Conservation (phyloP, 2,113 vertebrate genomes). For the Ahaetulla prasina region DNA sequence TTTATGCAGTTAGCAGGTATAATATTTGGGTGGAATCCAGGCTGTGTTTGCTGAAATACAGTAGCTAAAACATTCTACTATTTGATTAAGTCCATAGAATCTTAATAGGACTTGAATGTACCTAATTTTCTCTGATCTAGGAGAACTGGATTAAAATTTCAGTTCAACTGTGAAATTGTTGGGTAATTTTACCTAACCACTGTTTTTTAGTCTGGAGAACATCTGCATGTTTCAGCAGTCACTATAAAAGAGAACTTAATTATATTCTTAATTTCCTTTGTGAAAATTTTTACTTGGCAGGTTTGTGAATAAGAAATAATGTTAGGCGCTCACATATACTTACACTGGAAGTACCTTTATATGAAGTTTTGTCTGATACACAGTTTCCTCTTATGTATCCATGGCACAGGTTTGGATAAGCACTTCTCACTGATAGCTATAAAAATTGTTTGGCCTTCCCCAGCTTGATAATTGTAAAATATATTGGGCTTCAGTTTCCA, state of each 20-base stretch:
- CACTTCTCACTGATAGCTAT: not conserved
- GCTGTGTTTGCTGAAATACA: not conserved
- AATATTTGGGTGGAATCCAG: constrained; percentile 2
- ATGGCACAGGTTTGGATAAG: not conserved
- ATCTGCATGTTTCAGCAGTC: not conserved
- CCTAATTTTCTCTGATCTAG: not conserved
- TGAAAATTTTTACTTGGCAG: not conserved
- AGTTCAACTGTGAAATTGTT: not conserved
- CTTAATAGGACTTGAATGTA: not conserved
- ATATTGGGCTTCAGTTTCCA: not conserved
- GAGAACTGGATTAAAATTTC: not conserved
- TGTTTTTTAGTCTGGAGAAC: not conserved
- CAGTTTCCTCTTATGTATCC: not conserved
- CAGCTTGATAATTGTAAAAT: not conserved
- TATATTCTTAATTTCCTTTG: not conserved
- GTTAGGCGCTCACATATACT: not conserved
- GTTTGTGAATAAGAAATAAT: not conserved
- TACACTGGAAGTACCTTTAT: not conserved
- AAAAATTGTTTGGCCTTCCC: not conserved
- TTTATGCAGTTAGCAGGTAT: not conserved
- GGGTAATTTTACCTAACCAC: not conserved
- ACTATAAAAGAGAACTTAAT: not conserved
- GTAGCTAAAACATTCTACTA: not conserved
- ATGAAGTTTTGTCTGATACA: not conserved
- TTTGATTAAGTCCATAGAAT: not conserved